Evolutionary conservation across 2,888 invertebrate species (phyloP).

Genomic region (Epinotia nisella): DNA sequence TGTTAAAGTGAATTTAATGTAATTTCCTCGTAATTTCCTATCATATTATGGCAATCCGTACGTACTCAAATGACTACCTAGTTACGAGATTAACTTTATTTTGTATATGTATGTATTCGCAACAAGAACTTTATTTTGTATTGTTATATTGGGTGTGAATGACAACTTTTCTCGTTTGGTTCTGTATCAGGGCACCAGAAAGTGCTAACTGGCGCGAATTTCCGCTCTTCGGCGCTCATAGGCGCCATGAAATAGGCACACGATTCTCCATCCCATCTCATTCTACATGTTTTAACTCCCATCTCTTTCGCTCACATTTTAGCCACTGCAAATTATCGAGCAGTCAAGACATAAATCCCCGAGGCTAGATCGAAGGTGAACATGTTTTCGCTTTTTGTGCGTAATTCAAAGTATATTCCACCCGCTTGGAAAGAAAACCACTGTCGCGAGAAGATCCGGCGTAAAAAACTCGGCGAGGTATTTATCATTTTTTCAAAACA

Average conservation of each 20-base stretch:
- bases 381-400: slow-evolving; percentile 26
- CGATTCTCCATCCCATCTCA: not conserved
- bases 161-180: too few relatives aligned
- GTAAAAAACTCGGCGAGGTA: too few relatives aligned
- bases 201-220: too few relatives aligned
- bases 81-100: not conserved
- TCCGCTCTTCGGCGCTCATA: too few relatives aligned
- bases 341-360: slow-evolving; percentile 6
- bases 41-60: not conserved
- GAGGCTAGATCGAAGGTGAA: slow-evolving; percentile 36
- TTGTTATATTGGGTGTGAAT: not conserved
- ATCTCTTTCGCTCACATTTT: not conserved
- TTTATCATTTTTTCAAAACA: too few relatives aligned
- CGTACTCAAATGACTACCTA: not conserved
- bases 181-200: too few relatives aligned
- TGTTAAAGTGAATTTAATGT: not conserved
- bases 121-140: not conserved
- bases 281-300: not conserved
- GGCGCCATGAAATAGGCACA: not conserved
- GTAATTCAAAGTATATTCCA: slow-evolving; percentile 8
- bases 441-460: too few relatives aligned
- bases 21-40: slow-evolving; percentile 4
- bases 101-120: not conserved
- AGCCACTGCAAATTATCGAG: not conserved
- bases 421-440: too few relatives aligned